Evolutionary conservation across 1,140 invertebrate species (phyloP).

Genomic region (Drosophila kohkoa): DNA sequence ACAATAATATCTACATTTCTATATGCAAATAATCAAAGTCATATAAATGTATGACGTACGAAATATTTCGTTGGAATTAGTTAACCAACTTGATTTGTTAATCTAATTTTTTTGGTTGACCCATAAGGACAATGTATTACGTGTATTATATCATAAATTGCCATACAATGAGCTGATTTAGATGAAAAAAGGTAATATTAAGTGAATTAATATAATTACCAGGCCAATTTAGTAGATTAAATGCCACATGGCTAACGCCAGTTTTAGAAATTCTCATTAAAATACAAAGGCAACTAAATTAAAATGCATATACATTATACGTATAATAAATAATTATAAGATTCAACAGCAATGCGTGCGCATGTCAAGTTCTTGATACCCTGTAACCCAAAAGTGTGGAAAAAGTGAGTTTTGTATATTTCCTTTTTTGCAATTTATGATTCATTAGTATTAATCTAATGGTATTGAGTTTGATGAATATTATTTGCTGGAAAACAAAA

Average conservation of each 20-base stretch:
- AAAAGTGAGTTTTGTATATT: background rate
- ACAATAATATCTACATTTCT: slow-evolving; percentile 15
- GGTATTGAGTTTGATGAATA: too few relatives aligned
- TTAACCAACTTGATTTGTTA: slow-evolving; percentile 2
- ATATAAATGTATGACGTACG: slow-evolving; percentile 34
- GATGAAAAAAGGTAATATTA: slow-evolving; percentile 17
- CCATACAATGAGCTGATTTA: slow-evolving; percentile 20
- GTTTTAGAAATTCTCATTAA: slow-evolving; percentile 49
- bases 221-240: slow-evolving; percentile 57
- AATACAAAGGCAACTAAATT: slow-evolving; percentile 38
- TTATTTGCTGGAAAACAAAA: too few relatives aligned
- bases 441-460: too few relatives aligned
- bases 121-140: background rate
- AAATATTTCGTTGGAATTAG: background rate
- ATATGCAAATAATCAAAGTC: slow-evolving; percentile 44
- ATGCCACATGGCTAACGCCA: slow-evolving; percentile 57
- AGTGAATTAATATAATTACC: slow-evolving; percentile 60
- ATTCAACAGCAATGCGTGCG: slow-evolving; percentile 37
- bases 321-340: slow-evolving; percentile 68
- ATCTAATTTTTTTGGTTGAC: background rate
- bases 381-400: background rate
- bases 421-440: too few relatives aligned
- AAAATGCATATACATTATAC: slow-evolving; percentile 42
- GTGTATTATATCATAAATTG: slow-evolving; percentile 19
- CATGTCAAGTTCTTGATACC: slow-evolving; percentile 8